Evolutionary conservation across 2,797 vertebrate species (phyloP).

Genomic region (Triplophysa bombifrons): DNA sequence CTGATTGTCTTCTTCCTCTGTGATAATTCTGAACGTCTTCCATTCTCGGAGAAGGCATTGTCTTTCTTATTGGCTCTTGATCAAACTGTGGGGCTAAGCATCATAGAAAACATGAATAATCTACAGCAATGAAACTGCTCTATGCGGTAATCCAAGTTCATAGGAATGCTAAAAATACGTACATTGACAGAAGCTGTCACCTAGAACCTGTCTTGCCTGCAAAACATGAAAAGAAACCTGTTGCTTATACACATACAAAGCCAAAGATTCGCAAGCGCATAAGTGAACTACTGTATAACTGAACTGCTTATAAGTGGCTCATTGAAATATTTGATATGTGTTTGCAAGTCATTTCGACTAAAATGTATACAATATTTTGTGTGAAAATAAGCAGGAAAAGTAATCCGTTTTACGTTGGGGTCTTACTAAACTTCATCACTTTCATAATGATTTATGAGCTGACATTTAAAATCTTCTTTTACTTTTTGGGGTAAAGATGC

Average conservation of each 20-base stretch:
- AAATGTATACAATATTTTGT: not conserved
- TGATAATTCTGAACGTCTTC: constrained; percentile 76
- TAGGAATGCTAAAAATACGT: constrained; percentile 63
- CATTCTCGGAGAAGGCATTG: constrained; percentile 70
- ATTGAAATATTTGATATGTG: not conserved
- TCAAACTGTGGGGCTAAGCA: constrained; percentile 73
- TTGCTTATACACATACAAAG: not conserved
- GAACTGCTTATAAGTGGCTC: not conserved
- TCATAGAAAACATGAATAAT: constrained; percentile 29
- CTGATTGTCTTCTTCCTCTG: constrained; percentile 82
- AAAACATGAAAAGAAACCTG: constrained; percentile 25
- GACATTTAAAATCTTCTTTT: not conserved
- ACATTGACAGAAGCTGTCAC: constrained; percentile 85
- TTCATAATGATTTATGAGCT: not conserved
- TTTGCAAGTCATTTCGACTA: not conserved
- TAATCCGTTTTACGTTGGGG: too few species aligned
- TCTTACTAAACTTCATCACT: too few species aligned
- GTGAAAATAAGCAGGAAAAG: not conserved
- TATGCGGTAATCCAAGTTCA: not conserved
- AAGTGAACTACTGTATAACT: not conserved
- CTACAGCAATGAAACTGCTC: not conserved
- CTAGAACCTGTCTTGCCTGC: constrained; percentile 88
- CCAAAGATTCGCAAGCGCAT: not conserved
- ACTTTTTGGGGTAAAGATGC: constrained; percentile 90
- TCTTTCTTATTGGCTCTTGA: constrained; percentile 72